Percentiles rank a stretch among this genome's conserved stretches.
Evolutionary conservation across 2,888 invertebrate genomes (phyloP).

Genomic region (Cactoblastis cactorum): DNA sequence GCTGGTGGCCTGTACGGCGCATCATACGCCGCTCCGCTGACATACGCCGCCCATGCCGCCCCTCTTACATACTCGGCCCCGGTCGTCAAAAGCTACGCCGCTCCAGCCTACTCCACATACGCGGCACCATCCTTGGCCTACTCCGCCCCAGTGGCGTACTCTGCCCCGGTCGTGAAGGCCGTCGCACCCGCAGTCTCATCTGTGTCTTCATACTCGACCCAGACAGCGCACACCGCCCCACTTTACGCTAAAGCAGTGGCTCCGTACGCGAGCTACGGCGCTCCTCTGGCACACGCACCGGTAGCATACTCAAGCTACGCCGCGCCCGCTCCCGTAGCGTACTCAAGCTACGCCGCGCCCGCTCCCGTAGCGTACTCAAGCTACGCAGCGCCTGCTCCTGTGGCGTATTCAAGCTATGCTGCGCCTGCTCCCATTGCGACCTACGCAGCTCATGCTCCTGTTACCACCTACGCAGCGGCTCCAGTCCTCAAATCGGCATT

Average conservation of each 20-base stretch:
- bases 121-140: slow-evolving; percentile 27
- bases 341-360: slow-evolving; percentile 31
- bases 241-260: slow-evolving; percentile 37
- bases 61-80: slow-evolving; percentile 38
- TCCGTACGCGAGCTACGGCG: slow-evolving; percentile 30
- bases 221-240: slow-evolving; percentile 32
- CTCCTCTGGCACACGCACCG: slow-evolving; percentile 35
- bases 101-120: slow-evolving; percentile 7
- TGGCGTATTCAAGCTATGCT: slow-evolving; percentile 26
- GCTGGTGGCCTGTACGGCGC: slow-evolving; percentile 71
- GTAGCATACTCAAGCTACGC: slow-evolving; percentile 29
- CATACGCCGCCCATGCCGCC: slow-evolving; percentile 31
- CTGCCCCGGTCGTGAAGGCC: slow-evolving; percentile 32
- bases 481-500: slow-evolving; percentile 61
- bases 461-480: slow-evolving; percentile 49
- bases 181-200: slow-evolving; percentile 45
- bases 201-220: slow-evolving; percentile 32
- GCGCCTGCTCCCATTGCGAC: slow-evolving; percentile 31
- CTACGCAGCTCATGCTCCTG: slow-evolving; percentile 26
- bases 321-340: slow-evolving; percentile 21
- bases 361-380: slow-evolving; percentile 15
- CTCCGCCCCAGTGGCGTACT: slow-evolving; percentile 50
- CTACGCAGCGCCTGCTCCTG: slow-evolving; percentile 29
- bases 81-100: slow-evolving; percentile 31
- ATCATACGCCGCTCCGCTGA: slow-evolving; percentile 34